Conservation (phyloP, 2,888 invertebrate species). For the Idaea straminata region DNA sequence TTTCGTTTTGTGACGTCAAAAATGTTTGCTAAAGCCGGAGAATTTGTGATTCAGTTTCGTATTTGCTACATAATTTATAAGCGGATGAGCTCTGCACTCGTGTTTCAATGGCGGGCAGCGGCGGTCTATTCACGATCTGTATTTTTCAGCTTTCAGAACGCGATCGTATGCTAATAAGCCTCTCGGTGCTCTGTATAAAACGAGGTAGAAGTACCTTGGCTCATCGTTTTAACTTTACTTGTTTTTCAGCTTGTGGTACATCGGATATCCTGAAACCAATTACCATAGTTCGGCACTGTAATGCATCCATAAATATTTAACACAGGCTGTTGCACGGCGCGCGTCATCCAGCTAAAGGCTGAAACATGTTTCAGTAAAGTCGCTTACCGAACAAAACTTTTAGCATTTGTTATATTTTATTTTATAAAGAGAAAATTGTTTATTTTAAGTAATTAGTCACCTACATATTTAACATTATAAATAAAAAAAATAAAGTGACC, state of each 20-base stretch:
- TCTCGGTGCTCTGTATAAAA: constrained; percentile 41
- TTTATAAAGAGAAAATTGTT: too few relatives aligned
- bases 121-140: constrained; percentile 48
- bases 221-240: constrained; percentile 5
- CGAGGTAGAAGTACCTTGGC: constrained; percentile 28
- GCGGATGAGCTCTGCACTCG: constrained; percentile 54
- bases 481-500: too few relatives aligned
- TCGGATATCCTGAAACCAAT: neutral
- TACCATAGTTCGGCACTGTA: neutral
- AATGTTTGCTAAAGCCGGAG: constrained; percentile 30
- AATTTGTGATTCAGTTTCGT: constrained; percentile 47
- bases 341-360: too few relatives aligned
- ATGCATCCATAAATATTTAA: neutral
- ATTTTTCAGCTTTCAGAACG: constrained; percentile 58
- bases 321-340: neutral
- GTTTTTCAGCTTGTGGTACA: neutral
- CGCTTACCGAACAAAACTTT: too few relatives aligned
- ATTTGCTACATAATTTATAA: constrained; percentile 62
- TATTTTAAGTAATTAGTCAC: too few relatives aligned
- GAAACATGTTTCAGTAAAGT: too few relatives aligned
- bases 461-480: too few relatives aligned
- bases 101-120: constrained; percentile 50
- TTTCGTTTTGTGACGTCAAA: constrained; percentile 35
- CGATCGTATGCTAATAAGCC: constrained; percentile 65
- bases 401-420: too few relatives aligned